These are phyloP conservation scores for Cyprinodon variegatus DNA, from an alignment of 2,113 vertebrate genomes.

Conservation along the genomic window DNA sequence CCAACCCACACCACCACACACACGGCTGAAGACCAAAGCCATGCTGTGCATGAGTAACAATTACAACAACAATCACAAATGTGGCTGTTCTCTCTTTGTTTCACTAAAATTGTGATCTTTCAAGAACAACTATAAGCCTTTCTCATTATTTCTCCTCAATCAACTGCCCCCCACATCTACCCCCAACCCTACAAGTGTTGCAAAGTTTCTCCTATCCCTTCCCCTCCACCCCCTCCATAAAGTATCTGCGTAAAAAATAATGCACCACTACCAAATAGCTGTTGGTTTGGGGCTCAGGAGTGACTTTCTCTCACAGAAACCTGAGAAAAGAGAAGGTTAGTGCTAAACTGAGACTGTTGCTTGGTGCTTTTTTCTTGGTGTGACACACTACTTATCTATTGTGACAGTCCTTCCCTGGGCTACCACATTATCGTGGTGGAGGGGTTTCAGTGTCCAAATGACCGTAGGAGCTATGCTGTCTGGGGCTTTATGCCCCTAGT, in stretches of 20 bases:
- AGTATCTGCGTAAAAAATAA: conserved; percentile 70
- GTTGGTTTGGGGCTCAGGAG: conserved; percentile 37
- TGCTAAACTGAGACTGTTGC: not conserved
- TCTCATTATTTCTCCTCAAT: conserved; percentile 4
- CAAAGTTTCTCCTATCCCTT: conserved; percentile 57
- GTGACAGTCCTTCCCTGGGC: too few relatives aligned
- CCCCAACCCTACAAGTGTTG: conserved; percentile 49
- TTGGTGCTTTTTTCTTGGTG: not conserved
- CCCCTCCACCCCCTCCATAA: conserved; percentile 50
- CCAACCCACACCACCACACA: not conserved
- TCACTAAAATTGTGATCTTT: conserved; percentile 46
- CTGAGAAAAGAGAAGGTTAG: conserved; percentile 3
- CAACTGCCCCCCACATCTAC: conserved; percentile 6
- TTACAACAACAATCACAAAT: conserved; percentile 68
- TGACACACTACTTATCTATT: not conserved
- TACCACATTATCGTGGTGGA: too few relatives aligned
- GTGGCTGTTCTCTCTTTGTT: conserved; percentile 44
- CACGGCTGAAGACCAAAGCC: conserved; percentile 18
- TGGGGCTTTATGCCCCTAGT: too few relatives aligned
- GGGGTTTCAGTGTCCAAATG: too few relatives aligned
- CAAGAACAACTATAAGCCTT: conserved; percentile 28
- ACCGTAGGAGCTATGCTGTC: too few relatives aligned
- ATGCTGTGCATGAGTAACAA: conserved; percentile 60
- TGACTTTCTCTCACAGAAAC: conserved; percentile 52
- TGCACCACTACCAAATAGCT: conserved; percentile 55